Evolutionary conservation across 2,888 invertebrate genomes (phyloP).

Genomic region (Idaea dimidiata): DNA sequence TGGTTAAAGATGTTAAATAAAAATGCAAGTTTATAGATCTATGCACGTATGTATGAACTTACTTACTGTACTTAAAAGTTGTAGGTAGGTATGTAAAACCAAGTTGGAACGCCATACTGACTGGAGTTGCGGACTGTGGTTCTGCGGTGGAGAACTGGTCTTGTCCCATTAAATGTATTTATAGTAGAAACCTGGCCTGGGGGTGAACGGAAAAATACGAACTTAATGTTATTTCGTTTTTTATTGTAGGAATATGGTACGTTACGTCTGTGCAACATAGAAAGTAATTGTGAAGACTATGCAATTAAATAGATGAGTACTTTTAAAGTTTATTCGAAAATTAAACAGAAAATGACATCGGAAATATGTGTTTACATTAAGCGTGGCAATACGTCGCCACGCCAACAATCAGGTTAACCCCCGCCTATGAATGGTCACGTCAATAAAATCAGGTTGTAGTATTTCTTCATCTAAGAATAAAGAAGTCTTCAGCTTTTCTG

Average conservation of each 20-base stretch:
- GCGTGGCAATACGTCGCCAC: too few species aligned
- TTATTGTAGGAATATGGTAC: background rate
- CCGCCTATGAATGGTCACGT: too few species aligned
- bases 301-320: too few species aligned
- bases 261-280: background rate
- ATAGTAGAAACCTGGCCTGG: slow-evolving; percentile 38
- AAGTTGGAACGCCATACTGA: slow-evolving; percentile 24
- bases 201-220: slow-evolving; percentile 25
- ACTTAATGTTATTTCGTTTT: slow-evolving; percentile 4
- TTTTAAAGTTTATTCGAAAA: too few species aligned
- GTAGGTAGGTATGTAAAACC: background rate
- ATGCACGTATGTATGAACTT: background rate
- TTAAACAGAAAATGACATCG: too few species aligned
- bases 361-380: too few species aligned
- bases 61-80: slow-evolving; percentile 33
- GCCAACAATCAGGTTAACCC: too few species aligned
- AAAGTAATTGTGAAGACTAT: background rate
- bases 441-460: too few species aligned
- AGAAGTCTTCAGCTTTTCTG: too few species aligned
- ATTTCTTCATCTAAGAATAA: too few species aligned
- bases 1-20: too few species aligned
- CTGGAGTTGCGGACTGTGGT: slow-evolving; percentile 37
- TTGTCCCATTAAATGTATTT: slow-evolving; percentile 51
- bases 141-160: slow-evolving; percentile 45
- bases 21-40: too few species aligned